phyloP scores from a whole-genome alignment of 2,797 vertebrate species.

The Cyprinella venusta region DNA sequence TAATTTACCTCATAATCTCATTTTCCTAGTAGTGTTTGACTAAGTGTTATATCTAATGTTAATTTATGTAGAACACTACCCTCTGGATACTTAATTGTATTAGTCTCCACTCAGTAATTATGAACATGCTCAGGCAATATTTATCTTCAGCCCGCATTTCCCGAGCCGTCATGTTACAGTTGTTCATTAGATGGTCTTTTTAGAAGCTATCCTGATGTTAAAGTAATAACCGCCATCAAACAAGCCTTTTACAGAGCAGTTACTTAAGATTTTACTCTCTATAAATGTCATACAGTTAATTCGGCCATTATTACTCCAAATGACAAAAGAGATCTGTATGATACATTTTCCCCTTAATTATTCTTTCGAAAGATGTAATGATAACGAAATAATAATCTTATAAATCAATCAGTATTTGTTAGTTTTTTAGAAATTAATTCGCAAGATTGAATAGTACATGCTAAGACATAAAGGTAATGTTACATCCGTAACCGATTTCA shows the following conservation, averaged over 20 bases:
- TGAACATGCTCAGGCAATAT: conserved; percentile 42
- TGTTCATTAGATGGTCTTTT: conserved; percentile 27
- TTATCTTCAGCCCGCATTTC: conserved; percentile 23
- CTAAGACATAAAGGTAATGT: background rate
- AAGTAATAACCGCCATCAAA: conserved; percentile 22
- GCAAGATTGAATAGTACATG: background rate
- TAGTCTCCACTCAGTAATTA: conserved; percentile 42
- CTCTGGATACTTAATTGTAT: conserved; percentile 44
- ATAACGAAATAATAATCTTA: background rate
- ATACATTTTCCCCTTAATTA: background rate
- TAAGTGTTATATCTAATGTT: conserved; percentile 36
- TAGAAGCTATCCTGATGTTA: conserved; percentile 28
- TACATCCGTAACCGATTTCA: no score
- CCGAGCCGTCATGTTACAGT: conserved; percentile 14
- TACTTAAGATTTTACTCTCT: conserved; percentile 16
- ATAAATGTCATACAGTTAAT: conserved; percentile 14
- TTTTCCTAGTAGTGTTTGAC: conserved; percentile 34
- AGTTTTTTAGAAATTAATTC: background rate
- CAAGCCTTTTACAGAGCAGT: conserved; percentile 27
- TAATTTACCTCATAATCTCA: background rate
- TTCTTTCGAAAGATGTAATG: background rate
- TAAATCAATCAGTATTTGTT: background rate
- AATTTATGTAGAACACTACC: conserved; percentile 46
- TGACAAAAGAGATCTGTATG: background rate
- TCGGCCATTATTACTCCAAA: conserved; percentile 24